A percentile compares a stretch with the other conserved stretches of the same genome.
phyloP scores from a whole-genome alignment of 1,140 invertebrate genomes.

The Drosophila kurseongensis region DNA sequence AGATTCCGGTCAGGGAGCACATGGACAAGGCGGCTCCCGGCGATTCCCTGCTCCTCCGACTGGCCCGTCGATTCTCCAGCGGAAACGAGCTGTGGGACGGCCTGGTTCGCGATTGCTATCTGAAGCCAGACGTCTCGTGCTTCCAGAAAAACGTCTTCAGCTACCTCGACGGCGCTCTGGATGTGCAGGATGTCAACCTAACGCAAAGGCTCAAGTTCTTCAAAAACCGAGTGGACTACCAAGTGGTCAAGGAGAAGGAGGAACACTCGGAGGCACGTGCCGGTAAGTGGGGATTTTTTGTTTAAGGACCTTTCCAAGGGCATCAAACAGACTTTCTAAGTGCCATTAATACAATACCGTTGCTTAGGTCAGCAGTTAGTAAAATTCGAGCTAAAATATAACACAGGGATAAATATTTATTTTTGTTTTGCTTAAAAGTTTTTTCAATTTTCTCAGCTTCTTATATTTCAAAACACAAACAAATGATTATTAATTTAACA shows the following conservation, averaged over 20 bases:
- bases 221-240: conserved; percentile 88
- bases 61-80: conserved; percentile 85
- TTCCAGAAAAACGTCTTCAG: conserved; percentile 91
- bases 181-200: conserved; percentile 88
- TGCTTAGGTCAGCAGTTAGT: no score
- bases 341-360: no score
- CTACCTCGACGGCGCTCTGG: conserved; percentile 88
- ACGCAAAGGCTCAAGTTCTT: conserved; percentile 89
- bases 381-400: no score
- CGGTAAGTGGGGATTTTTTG: conserved; percentile 42
- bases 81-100: conserved; percentile 90
- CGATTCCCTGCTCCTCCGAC: conserved; percentile 68
- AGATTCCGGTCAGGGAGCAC: conserved; percentile 20
- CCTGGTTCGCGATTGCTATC: conserved; percentile 89
- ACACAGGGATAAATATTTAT: no score
- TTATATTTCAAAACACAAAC: no score
- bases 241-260: conserved; percentile 78
- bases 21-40: conserved; percentile 5
- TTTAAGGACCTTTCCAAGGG: background rate
- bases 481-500: no score
- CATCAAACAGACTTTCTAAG: no score
- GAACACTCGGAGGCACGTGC: conserved; percentile 50
- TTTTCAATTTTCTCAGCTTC: no score
- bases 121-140: conserved; percentile 88
- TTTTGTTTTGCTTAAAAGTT: no score